phyloP scores from a whole-genome alignment of 2,888 invertebrate genomes.

The Eupithecia pulchellata region DNA sequence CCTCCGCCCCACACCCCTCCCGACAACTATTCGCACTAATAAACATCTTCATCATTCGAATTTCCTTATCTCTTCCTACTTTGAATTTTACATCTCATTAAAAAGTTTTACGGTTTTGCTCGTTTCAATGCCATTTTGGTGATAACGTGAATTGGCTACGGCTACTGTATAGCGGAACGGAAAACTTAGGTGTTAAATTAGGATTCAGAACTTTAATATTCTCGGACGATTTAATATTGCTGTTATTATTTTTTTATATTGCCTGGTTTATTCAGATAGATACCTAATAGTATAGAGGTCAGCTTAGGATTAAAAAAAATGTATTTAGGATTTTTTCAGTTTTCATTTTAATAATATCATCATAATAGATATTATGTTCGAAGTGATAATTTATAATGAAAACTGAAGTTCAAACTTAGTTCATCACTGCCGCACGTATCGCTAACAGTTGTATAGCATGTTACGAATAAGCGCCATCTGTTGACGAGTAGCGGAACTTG shows the following conservation, averaged over 20 bases:
- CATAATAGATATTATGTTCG: not conserved
- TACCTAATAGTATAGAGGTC: too few relatives aligned
- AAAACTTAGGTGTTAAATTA: not conserved
- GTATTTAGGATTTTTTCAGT: too few relatives aligned
- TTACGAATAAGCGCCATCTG: slow-evolving; percentile 46
- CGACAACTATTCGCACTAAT: slow-evolving; percentile 39
- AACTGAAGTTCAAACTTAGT: slow-evolving; percentile 24
- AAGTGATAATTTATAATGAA: not conserved
- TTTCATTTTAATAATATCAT: not conserved
- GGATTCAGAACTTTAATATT: not conserved
- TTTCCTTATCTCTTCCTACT: slow-evolving; percentile 20
- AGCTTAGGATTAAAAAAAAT: too few relatives aligned
- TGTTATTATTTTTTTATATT: not conserved
- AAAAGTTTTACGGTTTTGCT: not conserved
- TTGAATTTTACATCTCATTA: slow-evolving; percentile 5
- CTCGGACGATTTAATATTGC: not conserved
- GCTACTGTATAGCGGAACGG: not conserved
- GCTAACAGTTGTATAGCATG: slow-evolving; percentile 21
- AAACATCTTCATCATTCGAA: slow-evolving; percentile 24
- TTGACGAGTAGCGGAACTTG: slow-evolving; percentile 47
- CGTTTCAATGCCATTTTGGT: slow-evolving; percentile 6
- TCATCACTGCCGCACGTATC: slow-evolving; percentile 22
- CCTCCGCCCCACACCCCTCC: slow-evolving; percentile 52
- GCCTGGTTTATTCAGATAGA: too few relatives aligned
- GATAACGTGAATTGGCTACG: slow-evolving; percentile 10